Base-by-base conservation (phyloP, 2,888 invertebrate genomes). In the Sminthurinus aureus region DNA sequence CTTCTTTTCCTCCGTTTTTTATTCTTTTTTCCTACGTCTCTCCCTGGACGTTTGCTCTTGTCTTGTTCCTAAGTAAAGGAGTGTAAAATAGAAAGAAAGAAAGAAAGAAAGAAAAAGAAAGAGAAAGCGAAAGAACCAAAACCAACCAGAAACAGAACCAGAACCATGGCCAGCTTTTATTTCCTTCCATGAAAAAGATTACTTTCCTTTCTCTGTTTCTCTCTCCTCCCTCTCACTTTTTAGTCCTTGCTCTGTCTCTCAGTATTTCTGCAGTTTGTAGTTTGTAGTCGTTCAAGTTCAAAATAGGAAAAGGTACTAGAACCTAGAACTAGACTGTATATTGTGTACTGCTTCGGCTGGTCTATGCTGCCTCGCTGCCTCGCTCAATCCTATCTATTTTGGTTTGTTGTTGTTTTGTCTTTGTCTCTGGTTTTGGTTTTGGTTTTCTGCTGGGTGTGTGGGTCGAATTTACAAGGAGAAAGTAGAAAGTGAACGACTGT, bases 111-210 rank as follows among this genome's bases (percentile, higher is more conserved):
- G 38, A 38, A 38, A 66, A 20, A 67, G 67, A n/a, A 22, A 20
- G 67, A 38, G 38, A 38, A 38, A 38, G 38, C 1, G 6, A 38
- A 38, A 38, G 38, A 38, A 38, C 3, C 3, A 38, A 6, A 38
- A 38, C 38, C 38, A 38, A 38, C 38, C 38, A 38, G 38, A 38
- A 38, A 38, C 3, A 38, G 6, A 38, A 38, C n/a, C n/a, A 38
- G 38, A 38, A 38, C 3, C 3, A 38, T 1, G 6, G 6, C 38
- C 38, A 15, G 81, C 74, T 81, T 81, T 81, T 81, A 81, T 81
- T 81, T 81, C 74, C 81, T 74, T 64, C n/a, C 73, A 81, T 24
- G 64, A 81, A 81, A 81, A 81, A 81, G 74, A 81, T 81, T 81
- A 74, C 81, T 81, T 81, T 81, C 74, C 74, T 81, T 81, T 81